Conservation (phyloP, 2,888 invertebrate genomes). For the Pseudococcus jackbeardsleyi region DNA sequence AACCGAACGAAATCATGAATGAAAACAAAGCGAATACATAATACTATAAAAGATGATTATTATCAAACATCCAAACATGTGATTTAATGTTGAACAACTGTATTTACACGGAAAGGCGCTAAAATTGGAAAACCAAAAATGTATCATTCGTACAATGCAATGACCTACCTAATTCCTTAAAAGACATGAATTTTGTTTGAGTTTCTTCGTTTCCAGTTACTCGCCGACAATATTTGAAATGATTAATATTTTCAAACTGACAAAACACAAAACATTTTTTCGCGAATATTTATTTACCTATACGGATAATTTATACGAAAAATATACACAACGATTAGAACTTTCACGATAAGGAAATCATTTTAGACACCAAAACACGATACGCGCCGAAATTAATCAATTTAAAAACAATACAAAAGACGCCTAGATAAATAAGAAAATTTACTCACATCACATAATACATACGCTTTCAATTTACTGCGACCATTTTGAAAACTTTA, state of each 20-base stretch:
- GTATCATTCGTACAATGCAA: conserved; percentile 2
- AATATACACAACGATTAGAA: background rate
- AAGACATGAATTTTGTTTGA: conserved; percentile 61
- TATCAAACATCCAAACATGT: conserved; percentile 52
- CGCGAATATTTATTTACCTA: conserved; percentile 56
- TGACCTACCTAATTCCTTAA: conserved; percentile 58
- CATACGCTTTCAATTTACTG: conserved; percentile 61
- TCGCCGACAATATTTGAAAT: conserved; percentile 47
- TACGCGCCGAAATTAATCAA: conserved; percentile 22
- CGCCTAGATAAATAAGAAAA: conserved; percentile 36
- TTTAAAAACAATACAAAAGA: background rate
- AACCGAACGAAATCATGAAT: conserved; percentile 25
- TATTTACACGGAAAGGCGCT: conserved; percentile 40
- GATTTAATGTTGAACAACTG: conserved; percentile 43
- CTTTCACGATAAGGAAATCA: background rate
- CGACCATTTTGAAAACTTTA: conserved; percentile 63
- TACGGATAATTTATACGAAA: conserved; percentile 46
- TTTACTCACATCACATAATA: conserved; percentile 59
- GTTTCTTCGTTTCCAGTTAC: background rate
- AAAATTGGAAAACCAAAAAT: conserved; percentile 35
- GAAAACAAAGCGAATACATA: background rate
- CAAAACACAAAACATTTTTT: conserved; percentile 56
- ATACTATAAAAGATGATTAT: background rate
- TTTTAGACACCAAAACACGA: conserved; percentile 2
- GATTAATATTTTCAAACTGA: conserved; percentile 35